Evolutionary conservation across 2,113 vertebrate genomes (phyloP), one percentile per base, ranked within the genome.

Genomic region (Australoheros scitulus): DNA sequence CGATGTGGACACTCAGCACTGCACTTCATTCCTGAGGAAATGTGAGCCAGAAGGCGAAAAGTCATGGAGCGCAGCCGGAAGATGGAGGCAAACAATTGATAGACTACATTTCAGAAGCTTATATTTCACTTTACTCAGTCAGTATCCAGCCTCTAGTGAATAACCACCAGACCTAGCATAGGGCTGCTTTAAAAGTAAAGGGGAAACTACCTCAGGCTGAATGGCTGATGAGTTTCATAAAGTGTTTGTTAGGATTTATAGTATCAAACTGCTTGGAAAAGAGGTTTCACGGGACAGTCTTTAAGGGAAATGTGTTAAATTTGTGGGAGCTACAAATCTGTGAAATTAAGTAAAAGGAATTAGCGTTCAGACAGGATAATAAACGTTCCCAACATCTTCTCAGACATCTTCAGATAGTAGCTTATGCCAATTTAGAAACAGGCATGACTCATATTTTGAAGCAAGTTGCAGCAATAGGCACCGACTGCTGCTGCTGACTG

Each of bases 81-180:
- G 84, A 88, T 52, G 81, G 86, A 89, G 84, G 85, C 43, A 81
- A 80, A 90, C 79, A 91, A 94, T 92, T 93, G 93, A 94, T 94
- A 86, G 90, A 94, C 81, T 90, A 91, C 89, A 91, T 94, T 93
- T 93, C 80, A 89, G 90, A 87, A 94, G 84, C 90, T 93, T 94
- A 90, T 93, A 91, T 92, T 93, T 92, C 90, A 94, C 88, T 93
- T 90, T 86, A 87, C 84, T 93, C 90, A 90, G 84, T 86, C 85
- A 70, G 83, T 83, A 92, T 87, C 90, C 82, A 84, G 84, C 83
- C 92, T 91, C 86, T 52, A 81, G 89, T 89, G 93, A 91, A 90
- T 84, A 91, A 91, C 89, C 84, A 93, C 58, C 84, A 65, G 81
- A 63, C 87, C 83, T 87, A 88, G 86, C 80, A 22, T 80, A 84